Conservation (phyloP, 2,888 invertebrate genomes). For the Tigriopus californicus region DNA sequence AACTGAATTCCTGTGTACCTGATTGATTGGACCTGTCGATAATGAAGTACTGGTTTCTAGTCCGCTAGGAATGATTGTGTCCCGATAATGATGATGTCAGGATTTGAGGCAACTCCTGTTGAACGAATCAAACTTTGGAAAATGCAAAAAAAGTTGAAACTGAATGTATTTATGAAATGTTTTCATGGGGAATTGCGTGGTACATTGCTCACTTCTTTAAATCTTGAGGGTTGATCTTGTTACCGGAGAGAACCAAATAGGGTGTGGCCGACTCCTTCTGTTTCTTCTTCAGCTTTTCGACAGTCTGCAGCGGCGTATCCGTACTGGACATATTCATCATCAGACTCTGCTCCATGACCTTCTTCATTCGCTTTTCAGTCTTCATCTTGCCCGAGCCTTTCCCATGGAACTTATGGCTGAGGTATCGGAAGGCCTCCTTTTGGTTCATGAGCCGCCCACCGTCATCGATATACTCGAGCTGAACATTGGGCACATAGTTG, state of each 20-base stretch:
- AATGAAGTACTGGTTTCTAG: too few species aligned
- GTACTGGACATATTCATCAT: slow-evolving; percentile 97
- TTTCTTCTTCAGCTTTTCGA: slow-evolving; percentile 82
- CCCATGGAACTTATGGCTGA: slow-evolving; percentile 97
- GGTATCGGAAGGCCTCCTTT: slow-evolving; percentile 88
- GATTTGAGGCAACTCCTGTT: too few species aligned
- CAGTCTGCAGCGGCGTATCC: slow-evolving; percentile 86
- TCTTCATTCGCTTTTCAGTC: slow-evolving; percentile 82
- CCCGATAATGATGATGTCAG: too few species aligned
- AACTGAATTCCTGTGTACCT: not conserved
- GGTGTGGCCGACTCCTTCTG: slow-evolving; percentile 85
- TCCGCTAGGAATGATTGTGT: too few species aligned
- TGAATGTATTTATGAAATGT: not conserved
- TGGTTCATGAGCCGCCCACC: slow-evolving; percentile 74
- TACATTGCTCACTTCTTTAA: not conserved
- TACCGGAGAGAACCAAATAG: slow-evolving; percentile 77
- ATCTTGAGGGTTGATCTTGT: slow-evolving; percentile 31
- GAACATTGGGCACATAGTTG: slow-evolving; percentile 75
- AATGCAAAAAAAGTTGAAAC: too few species aligned
- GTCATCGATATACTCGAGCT: slow-evolving; percentile 92
- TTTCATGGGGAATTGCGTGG: not conserved
- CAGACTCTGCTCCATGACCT: slow-evolving; percentile 39
- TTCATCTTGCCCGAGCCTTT: slow-evolving; percentile 98
- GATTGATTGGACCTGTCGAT: not conserved
- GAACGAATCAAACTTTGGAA: too few species aligned